Percentiles rank a stretch among this genome's conserved stretches.
Evolutionary conservation across 2,888 invertebrate genomes (phyloP).

Genomic region (Cheilosia soror): DNA sequence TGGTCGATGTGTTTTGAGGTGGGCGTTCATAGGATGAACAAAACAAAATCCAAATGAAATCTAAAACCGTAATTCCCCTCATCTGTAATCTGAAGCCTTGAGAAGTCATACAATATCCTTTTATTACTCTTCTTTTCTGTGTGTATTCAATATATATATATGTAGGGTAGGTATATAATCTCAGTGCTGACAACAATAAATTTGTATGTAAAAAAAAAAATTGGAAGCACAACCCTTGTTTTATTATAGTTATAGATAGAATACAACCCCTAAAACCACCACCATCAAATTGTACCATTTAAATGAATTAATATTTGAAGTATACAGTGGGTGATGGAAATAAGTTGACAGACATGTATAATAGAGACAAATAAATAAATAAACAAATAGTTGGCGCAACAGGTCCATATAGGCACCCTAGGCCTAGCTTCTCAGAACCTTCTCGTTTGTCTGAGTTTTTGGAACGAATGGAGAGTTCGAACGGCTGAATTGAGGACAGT

Average conservation of each 20-base stretch:
- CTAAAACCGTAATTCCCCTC: constrained; percentile 32
- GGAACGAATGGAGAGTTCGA: too few species aligned
- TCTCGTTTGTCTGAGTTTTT: too few species aligned
- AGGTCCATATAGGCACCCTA: too few species aligned
- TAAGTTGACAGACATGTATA: background rate
- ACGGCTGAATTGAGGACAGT: too few species aligned
- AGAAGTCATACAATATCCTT: constrained; percentile 55
- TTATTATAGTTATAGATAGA: background rate
- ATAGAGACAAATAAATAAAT: too few species aligned
- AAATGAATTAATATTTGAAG: background rate
- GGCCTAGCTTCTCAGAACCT: too few species aligned
- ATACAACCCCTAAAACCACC: background rate
- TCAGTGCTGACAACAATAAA: constrained; percentile 11
- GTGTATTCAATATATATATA: constrained; percentile 6
- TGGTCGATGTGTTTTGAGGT: background rate
- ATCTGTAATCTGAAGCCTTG: constrained; percentile 55
- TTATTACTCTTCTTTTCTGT: constrained; percentile 45
- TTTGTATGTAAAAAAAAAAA: background rate
- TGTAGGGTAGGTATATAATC: too few species aligned
- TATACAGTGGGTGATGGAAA: constrained; percentile 10
- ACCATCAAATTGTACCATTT: constrained; percentile 2
- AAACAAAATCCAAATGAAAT: constrained; percentile 16
- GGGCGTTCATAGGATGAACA: background rate
- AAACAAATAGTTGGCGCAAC: too few species aligned
- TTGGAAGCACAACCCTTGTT: constrained; percentile 5